Conservation (phyloP, 1,140 invertebrate species). For the Cylas formicarius region DNA sequence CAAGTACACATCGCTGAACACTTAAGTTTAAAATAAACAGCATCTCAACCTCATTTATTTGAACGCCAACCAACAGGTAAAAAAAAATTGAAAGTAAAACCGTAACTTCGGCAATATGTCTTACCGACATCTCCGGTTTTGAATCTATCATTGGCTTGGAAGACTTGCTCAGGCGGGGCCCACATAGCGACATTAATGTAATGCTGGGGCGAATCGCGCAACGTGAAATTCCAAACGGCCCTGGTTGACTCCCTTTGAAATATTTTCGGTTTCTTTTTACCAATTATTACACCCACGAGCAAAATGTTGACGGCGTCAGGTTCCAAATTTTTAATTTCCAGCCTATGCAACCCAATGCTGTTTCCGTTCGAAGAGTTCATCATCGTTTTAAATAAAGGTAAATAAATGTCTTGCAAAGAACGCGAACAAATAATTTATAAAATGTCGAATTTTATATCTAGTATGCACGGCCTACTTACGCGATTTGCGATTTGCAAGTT, state of each 20-base stretch:
- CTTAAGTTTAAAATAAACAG: constrained; percentile 41
- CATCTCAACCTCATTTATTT: too few species aligned
- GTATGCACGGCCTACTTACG: too few species aligned
- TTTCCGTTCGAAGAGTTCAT: constrained; percentile 3
- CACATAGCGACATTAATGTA: constrained; percentile 63
- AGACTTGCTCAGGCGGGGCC: constrained; percentile 54
- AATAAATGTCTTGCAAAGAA: too few species aligned
- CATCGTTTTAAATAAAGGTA: too few species aligned
- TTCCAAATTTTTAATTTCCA: constrained; percentile 27
- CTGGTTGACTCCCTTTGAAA: constrained; percentile 24
- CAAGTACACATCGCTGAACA: too few species aligned
- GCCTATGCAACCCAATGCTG: constrained; percentile 25
- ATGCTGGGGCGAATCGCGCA: constrained; percentile 58
- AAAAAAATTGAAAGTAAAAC: too few species aligned
- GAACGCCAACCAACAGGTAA: too few species aligned
- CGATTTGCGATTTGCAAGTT: too few species aligned
- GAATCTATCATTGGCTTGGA: constrained; percentile 50
- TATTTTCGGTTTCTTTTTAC: constrained; percentile 31
- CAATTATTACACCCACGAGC: constrained; percentile 36
- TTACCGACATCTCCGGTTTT: constrained; percentile 52
- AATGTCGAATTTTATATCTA: too few species aligned
- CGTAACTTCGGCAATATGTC: too few species aligned
- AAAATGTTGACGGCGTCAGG: constrained; percentile 31
- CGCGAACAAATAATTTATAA: too few species aligned
- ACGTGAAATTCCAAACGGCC: constrained; percentile 60